Percentiles rank a stretch among this genome's conserved stretches.
phyloP scores from a whole-genome alignment of 2,797 vertebrate species.

The Etheostoma perlongum region DNA sequence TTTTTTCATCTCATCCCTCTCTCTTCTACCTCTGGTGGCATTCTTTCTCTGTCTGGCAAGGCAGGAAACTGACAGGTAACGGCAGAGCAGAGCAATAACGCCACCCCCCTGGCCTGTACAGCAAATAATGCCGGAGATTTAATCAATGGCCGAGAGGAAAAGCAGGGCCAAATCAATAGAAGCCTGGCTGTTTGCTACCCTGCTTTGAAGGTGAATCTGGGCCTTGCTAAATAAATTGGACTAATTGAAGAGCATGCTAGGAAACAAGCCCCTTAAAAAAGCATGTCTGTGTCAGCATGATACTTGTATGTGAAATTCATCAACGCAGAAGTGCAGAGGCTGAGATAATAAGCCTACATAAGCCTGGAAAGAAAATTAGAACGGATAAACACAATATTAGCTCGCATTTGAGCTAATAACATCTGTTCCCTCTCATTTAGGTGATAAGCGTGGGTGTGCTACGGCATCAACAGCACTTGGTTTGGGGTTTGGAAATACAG shows the following conservation, averaged over 20 bases:
- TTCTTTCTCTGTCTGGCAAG: slow-evolving; percentile 63
- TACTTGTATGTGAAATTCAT: slow-evolving; percentile 67
- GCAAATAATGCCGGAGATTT: slow-evolving; percentile 82
- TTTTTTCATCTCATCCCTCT: slow-evolving; percentile 72
- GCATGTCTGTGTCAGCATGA: slow-evolving; percentile 68
- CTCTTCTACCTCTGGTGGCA: slow-evolving; percentile 62
- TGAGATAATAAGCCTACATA: slow-evolving; percentile 62
- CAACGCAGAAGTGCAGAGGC: slow-evolving; percentile 51
- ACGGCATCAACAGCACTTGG: slow-evolving; percentile 17
- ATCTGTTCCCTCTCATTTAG: slow-evolving; percentile 44
- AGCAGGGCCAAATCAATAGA: slow-evolving; percentile 82
- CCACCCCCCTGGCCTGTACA: slow-evolving; percentile 66
- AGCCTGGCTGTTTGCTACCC: slow-evolving; percentile 73
- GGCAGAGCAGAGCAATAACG: slow-evolving; percentile 75
- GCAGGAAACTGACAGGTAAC: slow-evolving; percentile 73
- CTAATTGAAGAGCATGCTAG: slow-evolving; percentile 81
- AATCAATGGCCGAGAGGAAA: slow-evolving; percentile 83
- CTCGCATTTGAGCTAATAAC: slow-evolving; percentile 51
- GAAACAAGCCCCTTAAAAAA: slow-evolving; percentile 75
- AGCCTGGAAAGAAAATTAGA: slow-evolving; percentile 45
- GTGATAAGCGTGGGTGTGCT: slow-evolving; percentile 35
- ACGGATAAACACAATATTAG: slow-evolving; percentile 57
- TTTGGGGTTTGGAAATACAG: slow-evolving; percentile 18
- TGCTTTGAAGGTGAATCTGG: slow-evolving; percentile 80
- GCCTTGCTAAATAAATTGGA: slow-evolving; percentile 81